Base-by-base conservation (phyloP, 2,797 vertebrate genomes). In the Sebastes kiyomatsui region DNA sequence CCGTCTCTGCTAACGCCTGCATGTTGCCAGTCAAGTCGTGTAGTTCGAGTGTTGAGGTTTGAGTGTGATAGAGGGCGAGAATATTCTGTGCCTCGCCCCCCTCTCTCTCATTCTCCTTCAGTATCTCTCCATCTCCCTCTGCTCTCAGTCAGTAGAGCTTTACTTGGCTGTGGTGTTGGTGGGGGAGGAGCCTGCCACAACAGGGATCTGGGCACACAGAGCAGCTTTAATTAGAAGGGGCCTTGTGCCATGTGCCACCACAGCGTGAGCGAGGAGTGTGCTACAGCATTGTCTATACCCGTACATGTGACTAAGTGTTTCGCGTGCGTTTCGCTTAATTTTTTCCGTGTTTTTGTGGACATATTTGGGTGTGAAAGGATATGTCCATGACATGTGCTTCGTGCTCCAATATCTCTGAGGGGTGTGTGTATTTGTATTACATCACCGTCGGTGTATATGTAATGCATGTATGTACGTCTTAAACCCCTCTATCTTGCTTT, bases 181-280 rank as follows among this genome's bases (percentile, higher is more conserved):
- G 86, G 88, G 93, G 93, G 93, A 85, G 93, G 92, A 92, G 91
- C 75, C 81, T 93, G 73, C 88, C 83, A 90, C 89, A 74, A 83
- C 87, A 80, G 90, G 85, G 84, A 87, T 89, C 85, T 92, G 91
- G 91, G 93, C 83, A 94, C 92, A 95, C 87, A 91, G 91, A 93
- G 88, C 88, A 86, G 89, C 90, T 94, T 96, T 96, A 95, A 96
- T 96, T 96, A 94, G 94, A 93, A 85, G 85, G 88, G 89, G 91
- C 92, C 91, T 83, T 62, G 81, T 94, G 92, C 93, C 92, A 94
- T 94, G 93, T 92, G 92, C 83, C 92, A 90, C 75, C 85, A 76
- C 87, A 67, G 87, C 77, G 60, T 87, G 90, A 86, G 87, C 83
- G 77, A 77, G 52, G 79, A 72, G 78, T 74, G 83, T 78, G 60